phyloP scores from a whole-genome alignment of 2,113 vertebrate species.

The Copsychus sechellarum region DNA sequence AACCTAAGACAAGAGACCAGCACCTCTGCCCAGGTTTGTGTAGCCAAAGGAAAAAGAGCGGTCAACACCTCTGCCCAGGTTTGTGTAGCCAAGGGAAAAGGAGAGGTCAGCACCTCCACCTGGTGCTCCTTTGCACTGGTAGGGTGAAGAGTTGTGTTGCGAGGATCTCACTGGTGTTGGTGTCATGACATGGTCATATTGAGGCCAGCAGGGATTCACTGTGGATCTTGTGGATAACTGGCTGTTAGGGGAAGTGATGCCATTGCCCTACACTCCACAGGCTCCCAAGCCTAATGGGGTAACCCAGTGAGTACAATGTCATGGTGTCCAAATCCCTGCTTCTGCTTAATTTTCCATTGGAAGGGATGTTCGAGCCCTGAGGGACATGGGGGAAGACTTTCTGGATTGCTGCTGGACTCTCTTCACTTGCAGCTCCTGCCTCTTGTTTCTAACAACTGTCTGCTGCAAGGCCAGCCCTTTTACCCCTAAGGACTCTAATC shows the following conservation, averaged over 20 bases:
- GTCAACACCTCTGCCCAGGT: neutral
- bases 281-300: neutral
- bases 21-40: neutral
- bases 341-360: neutral
- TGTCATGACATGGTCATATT: neutral
- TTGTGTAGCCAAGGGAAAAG: neutral
- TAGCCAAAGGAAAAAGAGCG: neutral
- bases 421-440: neutral
- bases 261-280: no score
- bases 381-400: neutral
- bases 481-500: neutral
- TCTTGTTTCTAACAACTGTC: neutral
- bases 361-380: neutral
- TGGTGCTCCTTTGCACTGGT: neutral
- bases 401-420: neutral
- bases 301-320: neutral
- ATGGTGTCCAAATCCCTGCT: neutral
- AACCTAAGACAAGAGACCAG: neutral
- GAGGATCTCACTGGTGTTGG: neutral
- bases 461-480: neutral
- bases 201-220: neutral
- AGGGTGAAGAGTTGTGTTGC: neutral
- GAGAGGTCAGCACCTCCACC: neutral
- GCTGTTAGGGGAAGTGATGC: neutral
- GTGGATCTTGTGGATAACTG: neutral